Evolutionary conservation across 2,888 invertebrate species (phyloP), one percentile per base, ranked within the genome.

Genomic region (Taenaris catops): DNA sequence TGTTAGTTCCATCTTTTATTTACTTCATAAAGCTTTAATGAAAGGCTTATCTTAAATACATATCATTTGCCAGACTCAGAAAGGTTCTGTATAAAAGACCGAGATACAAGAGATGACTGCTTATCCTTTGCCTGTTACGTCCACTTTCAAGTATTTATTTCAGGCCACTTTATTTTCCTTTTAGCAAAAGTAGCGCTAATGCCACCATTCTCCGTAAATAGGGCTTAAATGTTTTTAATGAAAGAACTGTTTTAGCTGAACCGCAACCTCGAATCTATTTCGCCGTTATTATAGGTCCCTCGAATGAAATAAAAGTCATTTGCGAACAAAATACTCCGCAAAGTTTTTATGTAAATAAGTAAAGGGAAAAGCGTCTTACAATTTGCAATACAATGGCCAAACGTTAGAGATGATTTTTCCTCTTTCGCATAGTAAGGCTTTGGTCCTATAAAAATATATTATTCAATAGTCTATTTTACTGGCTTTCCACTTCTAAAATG

Each of bases 351-450:
- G 76, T 75, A 78, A 79, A 83, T 79, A 80, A 68, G 59, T 57
- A 53, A 69, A 67, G 67, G 73, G 64, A 78, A 76, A 69, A 66
- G 66, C 70, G 65, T 66, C 72, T 73, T 72, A 72, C 75, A 83
- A 83, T 83, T 84, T 84, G 76, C 76, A 79, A 80, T 74, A 84
- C 83, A 84, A 83, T 83, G 63, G 79, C 54, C 60, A 66, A 69
- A 73, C 70, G 69, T 74, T 74, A 69, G 72, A 74, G 68, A 80
- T 80, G 76, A 80, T 83, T 78, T 81, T 80, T 78, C 74, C 78
- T 66, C 72, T 67, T 76, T 75, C 71, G 76, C 69, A 72, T 71
- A 71, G 78, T 73, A 75, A 79, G 72, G 69, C 71, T 74, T 68
- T 67, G 65, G 67, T 64, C 60, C 68, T 68, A 78, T 79, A 73